Conservation (phyloP, 2,113 vertebrate species). For the Ploceus nigricollis region DNA sequence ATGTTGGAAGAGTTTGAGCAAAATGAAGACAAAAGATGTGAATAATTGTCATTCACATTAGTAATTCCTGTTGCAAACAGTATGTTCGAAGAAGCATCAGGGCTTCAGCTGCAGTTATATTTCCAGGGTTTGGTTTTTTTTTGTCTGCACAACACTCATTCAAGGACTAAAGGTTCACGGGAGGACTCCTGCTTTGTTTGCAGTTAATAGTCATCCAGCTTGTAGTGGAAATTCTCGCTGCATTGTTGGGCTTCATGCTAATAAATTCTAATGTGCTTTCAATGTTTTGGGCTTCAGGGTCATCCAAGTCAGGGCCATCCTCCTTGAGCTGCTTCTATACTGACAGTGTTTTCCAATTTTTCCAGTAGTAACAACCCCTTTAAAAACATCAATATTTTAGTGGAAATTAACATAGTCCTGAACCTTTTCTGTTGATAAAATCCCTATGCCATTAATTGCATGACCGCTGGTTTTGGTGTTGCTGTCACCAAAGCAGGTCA, state of each 20-base stretch:
- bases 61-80: not conserved
- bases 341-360: not conserved
- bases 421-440: not conserved
- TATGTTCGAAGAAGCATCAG: not conserved
- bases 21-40: not conserved
- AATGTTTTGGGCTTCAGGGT: not conserved
- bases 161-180: not conserved
- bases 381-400: not conserved
- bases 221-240: not conserved
- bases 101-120: not conserved
- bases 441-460: not conserved
- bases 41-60: not conserved
- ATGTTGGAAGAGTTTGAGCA: not conserved
- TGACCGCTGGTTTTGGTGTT: not conserved
- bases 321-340: not conserved
- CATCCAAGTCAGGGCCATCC: not conserved
- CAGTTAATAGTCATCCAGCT: not conserved
- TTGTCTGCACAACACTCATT: not conserved
- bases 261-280: not conserved
- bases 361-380: not conserved
- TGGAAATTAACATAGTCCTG: not conserved
- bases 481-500: not conserved
- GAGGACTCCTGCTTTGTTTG: conserved; percentile 15
- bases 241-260: not conserved
- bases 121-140: not conserved